A percentile compares a stretch with the other conserved stretches of the same genome.
Conservation (phyloP, 2,797 vertebrate genomes). For the Allobates femoralis region DNA sequence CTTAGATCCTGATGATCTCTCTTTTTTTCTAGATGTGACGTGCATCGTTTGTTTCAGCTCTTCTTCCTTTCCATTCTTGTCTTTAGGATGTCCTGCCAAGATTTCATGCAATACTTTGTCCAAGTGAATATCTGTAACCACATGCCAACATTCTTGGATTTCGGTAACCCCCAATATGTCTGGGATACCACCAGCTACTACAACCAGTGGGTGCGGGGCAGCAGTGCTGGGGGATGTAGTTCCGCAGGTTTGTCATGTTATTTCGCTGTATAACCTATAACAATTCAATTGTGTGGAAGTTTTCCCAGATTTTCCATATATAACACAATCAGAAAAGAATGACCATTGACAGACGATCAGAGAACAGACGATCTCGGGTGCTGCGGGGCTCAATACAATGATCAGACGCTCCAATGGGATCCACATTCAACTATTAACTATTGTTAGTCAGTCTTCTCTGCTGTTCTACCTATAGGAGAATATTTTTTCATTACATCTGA, state of each 20-base stretch:
- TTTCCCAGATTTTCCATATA: not conserved
- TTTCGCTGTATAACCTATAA: not conserved
- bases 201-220: conserved; percentile 57
- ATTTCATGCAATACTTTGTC: conserved; percentile 73
- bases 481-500: not conserved
- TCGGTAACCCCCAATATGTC: not conserved
- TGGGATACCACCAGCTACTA: conserved; percentile 68
- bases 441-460: not conserved
- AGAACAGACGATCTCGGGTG: too few relatives aligned
- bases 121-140: conserved; percentile 71
- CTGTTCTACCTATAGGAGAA: not conserved
- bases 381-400: too few relatives aligned
- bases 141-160: conserved; percentile 69
- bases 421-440: too few relatives aligned
- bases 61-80: not conserved
- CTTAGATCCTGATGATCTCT: too few relatives aligned
- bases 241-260: not conserved
- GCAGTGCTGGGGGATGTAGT: conserved; percentile 27
- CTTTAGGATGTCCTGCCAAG: conserved; percentile 75
- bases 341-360: too few relatives aligned
- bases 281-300: not conserved
- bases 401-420: too few relatives aligned
- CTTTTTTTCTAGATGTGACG: not conserved
- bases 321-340: not conserved
- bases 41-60: not conserved